Evolutionary conservation across 2,888 invertebrate species (phyloP).

Genomic region (Bursaphelenchus okinawaensis): DNA sequence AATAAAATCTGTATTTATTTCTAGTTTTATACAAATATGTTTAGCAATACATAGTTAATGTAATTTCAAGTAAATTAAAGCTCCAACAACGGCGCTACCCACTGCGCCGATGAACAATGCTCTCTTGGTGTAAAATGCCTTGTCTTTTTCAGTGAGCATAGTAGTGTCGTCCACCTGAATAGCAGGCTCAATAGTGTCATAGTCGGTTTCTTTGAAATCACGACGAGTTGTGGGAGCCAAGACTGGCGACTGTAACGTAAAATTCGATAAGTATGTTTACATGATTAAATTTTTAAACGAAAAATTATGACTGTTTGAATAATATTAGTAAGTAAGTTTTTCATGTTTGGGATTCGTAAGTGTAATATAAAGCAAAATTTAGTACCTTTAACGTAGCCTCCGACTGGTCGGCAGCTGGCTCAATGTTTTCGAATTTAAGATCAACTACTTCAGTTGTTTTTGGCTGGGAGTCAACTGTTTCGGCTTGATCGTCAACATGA

Average conservation of each 20-base stretch:
- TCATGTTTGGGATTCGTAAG: no score
- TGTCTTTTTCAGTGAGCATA: neutral
- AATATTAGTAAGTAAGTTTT: no score
- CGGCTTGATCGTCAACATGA: neutral
- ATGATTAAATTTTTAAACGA: no score
- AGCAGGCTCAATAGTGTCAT: neutral
- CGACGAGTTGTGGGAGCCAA: neutral
- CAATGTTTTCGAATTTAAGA: neutral
- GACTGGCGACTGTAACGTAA: neutral
- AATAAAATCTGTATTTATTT: neutral
- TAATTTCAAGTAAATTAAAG: neutral
- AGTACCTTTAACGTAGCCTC: neutral
- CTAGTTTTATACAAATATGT: neutral
- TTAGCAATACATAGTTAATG: no score
- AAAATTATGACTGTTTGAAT: no score
- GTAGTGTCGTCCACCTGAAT: neutral
- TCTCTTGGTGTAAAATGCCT: neutral
- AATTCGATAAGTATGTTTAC: neutral
- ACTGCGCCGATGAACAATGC: neutral
- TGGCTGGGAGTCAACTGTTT: neutral
- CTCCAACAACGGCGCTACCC: neutral
- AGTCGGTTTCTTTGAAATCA: neutral
- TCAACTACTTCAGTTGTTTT: neutral
- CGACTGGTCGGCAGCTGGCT: neutral
- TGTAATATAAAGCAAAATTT: no score